These are phyloP conservation scores for Nowickia ferox DNA, from an alignment of 2,888 invertebrate species.

Conservation along the genomic window DNA sequence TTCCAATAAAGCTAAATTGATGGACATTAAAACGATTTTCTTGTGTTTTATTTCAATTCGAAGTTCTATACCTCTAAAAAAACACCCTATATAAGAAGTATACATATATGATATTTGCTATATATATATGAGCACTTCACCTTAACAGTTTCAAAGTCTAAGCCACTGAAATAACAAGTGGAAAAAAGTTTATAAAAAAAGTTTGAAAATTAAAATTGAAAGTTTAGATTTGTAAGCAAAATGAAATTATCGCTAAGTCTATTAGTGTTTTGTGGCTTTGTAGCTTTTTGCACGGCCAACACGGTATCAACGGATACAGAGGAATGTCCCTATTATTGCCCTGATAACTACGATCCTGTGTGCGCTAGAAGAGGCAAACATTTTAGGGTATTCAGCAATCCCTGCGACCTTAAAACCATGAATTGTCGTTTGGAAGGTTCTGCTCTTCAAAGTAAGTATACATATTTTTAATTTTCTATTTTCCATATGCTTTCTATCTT, in stretches of 20 bases:
- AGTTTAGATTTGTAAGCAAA: not conserved
- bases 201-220: conserved; percentile 3
- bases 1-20: too few relatives aligned
- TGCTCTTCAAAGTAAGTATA: conserved; percentile 73
- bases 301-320: conserved; percentile 73
- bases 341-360: conserved; percentile 75
- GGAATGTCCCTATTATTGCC: conserved; percentile 77
- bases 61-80: too few relatives aligned
- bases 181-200: too few relatives aligned
- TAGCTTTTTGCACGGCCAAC: conserved; percentile 21
- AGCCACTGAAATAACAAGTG: conserved; percentile 19
- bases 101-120: conserved; percentile 13
- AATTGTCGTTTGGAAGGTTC: conserved; percentile 78
- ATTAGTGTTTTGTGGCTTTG: conserved; percentile 6
- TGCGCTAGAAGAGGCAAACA: conserved; percentile 78
- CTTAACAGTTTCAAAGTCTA: conserved; percentile 21
- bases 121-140: conserved; percentile 39
- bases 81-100: too few relatives aligned
- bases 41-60: too few relatives aligned
- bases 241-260: conserved; percentile 36
- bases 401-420: conserved; percentile 75
- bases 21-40: too few relatives aligned
- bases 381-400: conserved; percentile 77
- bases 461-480: not conserved
- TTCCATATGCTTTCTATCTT: not conserved